Percentiles rank a stretch among this genome's conserved stretches.
These are phyloP conservation scores for Mycetomoellerius zeteki DNA, from an alignment of 1,140 invertebrate genomes.

Conservation along the genomic window DNA sequence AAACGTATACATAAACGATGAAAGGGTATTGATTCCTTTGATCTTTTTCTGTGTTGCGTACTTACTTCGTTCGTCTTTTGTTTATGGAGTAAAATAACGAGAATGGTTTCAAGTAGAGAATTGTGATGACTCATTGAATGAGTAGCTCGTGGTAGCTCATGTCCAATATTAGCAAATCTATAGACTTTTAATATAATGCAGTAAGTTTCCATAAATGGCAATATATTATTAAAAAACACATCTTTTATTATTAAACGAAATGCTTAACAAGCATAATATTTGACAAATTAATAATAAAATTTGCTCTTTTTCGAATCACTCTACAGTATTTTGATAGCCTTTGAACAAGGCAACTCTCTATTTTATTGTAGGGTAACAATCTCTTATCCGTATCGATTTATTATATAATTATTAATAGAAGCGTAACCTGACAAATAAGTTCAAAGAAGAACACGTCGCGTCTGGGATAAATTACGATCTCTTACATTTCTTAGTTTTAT, in stretches of 20 bases:
- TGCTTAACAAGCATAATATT: background rate
- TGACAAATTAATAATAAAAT: constrained; percentile 2
- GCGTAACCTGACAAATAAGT: constrained; percentile 38
- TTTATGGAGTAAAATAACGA: constrained; percentile 22
- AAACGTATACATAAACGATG: background rate
- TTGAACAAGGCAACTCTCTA: constrained; percentile 11
- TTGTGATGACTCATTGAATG: background rate
- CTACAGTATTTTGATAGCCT: background rate
- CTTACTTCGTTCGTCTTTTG: background rate
- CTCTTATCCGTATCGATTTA: constrained; percentile 36
- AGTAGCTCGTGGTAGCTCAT: background rate
- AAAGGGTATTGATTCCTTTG: constrained; percentile 39
- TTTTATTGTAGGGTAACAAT: background rate
- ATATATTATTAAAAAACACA: background rate
- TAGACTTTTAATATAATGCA: background rate
- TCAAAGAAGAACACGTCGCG: background rate
- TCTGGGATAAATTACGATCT: background rate
- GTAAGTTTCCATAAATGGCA: background rate
- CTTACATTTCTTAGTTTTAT: constrained; percentile 8
- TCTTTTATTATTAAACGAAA: background rate
- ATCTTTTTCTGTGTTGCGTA: background rate
- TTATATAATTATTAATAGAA: constrained; percentile 51
- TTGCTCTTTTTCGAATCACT: background rate
- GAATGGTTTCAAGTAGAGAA: constrained; percentile 6
- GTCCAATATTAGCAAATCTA: background rate